Evolutionary conservation across 2,888 invertebrate genomes (phyloP).

Genomic region (Charanyca ferruginea): DNA sequence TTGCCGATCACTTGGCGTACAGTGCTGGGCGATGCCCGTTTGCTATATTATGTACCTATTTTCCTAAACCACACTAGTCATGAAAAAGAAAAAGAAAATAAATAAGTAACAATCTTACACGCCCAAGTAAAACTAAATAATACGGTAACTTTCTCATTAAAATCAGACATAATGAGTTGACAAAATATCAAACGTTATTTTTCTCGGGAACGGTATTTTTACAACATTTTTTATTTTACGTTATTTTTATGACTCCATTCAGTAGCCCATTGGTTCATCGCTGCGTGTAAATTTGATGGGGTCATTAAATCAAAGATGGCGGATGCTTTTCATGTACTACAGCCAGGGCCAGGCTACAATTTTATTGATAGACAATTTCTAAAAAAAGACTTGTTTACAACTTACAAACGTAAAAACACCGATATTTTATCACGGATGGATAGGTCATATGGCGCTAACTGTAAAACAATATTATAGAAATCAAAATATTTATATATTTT

Average conservation of each 20-base stretch:
- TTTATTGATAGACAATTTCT: background rate
- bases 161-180: background rate
- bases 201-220: conserved; percentile 15
- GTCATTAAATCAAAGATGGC: conserved; percentile 39
- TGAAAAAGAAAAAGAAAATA: no score
- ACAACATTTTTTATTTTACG: conserved; percentile 10
- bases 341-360: background rate
- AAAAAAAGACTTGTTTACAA: conserved; percentile 24
- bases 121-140: background rate
- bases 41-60: no score
- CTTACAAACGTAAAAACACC: conserved; percentile 3
- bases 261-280: conserved; percentile 21
- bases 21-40: no score
- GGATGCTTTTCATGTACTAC: conserved; percentile 10
- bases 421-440: background rate
- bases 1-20: no score
- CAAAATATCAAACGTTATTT: conserved; percentile 1
- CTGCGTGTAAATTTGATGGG: conserved; percentile 28
- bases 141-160: background rate
- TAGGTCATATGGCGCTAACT: background rate
- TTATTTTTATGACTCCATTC: conserved; percentile 24
- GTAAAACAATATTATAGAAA: background rate
- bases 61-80: no score
- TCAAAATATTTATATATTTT: no score
- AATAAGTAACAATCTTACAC: background rate